Base-by-base conservation (phyloP, 2,113 vertebrate genomes). In the Chamaetylas fuelleborni region DNA sequence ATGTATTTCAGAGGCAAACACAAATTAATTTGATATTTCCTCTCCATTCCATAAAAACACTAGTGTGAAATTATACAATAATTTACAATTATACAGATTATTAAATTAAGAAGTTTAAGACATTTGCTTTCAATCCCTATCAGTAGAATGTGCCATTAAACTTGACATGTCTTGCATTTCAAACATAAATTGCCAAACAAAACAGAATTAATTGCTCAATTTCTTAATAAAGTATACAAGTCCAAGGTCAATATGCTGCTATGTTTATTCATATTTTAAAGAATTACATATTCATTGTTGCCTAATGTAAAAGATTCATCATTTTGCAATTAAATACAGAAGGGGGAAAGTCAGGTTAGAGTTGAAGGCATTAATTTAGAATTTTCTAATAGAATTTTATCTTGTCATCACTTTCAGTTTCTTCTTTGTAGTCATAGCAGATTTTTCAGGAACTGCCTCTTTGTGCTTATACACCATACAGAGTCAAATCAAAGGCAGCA, bases 121-220 rank as follows among this genome's bases (percentile, higher is more conserved):
- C 36, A 69, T 82, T 88, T 88, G 8, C 16, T 77, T 93, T 86
- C 43, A 77, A 84, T 72, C 9, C 7, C 22, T 91, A 43, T 66
- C 79, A 66, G 51, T 19, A 60, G 51, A 92, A 73, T 69, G 51
- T 57, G 29, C 47, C 74, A 56, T 92, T 93, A 92, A 95, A 88
- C 17, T 42, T 88, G 70, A 69, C 34, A n/a, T 11, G 3, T 84
- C 61, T 88, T 91, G 26, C 31, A 80, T 43, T 67, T 93, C 3
- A 1, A 78, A 90, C 26, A 76, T 47, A 90, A 96, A 88, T 77
- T 91, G 14, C 22, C 50, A 73, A 72, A 90, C 12, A 80, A 82
- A 88, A 73, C 29, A 76, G 38, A 95, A 94, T 94, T 93, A 91
- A 92, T 86, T 73, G 25, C 40, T 86, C 26, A 51, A 48, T 84